Evolutionary conservation across 2,113 vertebrate species (phyloP), one percentile per base, ranked within the genome.

Genomic region (Cavia porcellus): DNA sequence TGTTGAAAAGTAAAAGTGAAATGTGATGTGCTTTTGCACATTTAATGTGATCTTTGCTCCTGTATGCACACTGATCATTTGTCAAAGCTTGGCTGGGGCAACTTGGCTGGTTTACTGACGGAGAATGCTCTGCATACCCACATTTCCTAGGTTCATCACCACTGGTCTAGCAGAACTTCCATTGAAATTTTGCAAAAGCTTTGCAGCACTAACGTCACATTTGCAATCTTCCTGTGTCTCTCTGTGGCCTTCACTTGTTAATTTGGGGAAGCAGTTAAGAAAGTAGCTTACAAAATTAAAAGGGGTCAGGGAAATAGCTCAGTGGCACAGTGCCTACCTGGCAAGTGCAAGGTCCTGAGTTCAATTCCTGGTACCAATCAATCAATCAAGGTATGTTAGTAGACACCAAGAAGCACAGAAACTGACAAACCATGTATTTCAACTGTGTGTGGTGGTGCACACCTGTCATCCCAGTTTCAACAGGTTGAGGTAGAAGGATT

Each of bases 211-310:
- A 55, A 87, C 47, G 52, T 45, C 66, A 90, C 82, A 38, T 92
- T 92, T 95, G 87, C 38, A 80, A 92, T 70, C 64, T 30, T 50
- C 42, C 62, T 85, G 19, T 80, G 8, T 95, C 22, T 95, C 20
- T 92, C 47, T 70, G n/a, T 86, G 14, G 83, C 5, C 57, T 89
- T 96, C 75, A 80, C 55, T 84, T 80, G 55, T 68, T 86, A 92
- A 68, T 57, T 32, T 19, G 14, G 7, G 24, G 59, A 74, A 79
- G 13, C 74, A 94, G 64, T 68, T 86, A 92, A 85, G 66, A 89
- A 94, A 52, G 32, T 35, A 86, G 8, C 85, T 86, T 50, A 82
- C 55, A 59, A 92, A 89, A 89, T 91, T 89, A 74, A 75, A 92
- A 90, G 55, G 55, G 55, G 55, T 17, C 17, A 10, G 55, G 55